Percentiles rank a stretch among this genome's conserved stretches.
Conservation (phyloP, 92 coral and sea anemone species). For the Anthopleura xanthogrammica region DNA sequence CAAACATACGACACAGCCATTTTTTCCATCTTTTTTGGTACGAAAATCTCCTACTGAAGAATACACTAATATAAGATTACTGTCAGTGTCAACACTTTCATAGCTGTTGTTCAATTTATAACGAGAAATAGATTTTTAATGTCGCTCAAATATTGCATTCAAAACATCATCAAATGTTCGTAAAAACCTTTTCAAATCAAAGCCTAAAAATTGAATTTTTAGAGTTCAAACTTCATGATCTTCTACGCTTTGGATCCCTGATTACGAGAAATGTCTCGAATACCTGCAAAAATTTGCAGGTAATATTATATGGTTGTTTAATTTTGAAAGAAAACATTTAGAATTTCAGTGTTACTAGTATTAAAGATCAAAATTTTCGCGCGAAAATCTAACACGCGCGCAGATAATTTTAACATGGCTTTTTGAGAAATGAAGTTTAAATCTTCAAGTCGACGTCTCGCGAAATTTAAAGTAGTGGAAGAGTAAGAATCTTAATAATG, state of each 20-base stretch:
- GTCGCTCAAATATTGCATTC: not conserved
- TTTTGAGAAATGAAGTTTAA: no score
- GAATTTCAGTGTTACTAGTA: not conserved
- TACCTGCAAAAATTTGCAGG: conserved; percentile 5
- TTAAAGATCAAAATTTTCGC: not conserved
- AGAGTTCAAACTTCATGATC: not conserved
- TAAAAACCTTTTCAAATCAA: not conserved
- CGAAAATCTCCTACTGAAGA: no score
- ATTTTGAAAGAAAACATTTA: not conserved
- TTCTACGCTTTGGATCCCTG: not conserved
- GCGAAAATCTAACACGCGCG: not conserved
- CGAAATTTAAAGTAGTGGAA: no score
- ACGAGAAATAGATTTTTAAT: not conserved
- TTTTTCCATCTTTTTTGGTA: no score
- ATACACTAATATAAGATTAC: no score
- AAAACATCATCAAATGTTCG: not conserved
- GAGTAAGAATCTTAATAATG: not conserved
- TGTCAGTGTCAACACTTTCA: not conserved
- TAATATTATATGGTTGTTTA: not conserved
- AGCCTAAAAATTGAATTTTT: not conserved
- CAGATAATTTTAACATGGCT: no score
- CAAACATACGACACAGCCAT: no score
- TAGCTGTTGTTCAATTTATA: not conserved
- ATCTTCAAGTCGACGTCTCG: no score
- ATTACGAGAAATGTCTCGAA: not conserved